Evolutionary conservation across 1,140 invertebrate genomes (phyloP), one percentile per base, ranked within the genome.

Genomic region (Himalopsyche phryganea): DNA sequence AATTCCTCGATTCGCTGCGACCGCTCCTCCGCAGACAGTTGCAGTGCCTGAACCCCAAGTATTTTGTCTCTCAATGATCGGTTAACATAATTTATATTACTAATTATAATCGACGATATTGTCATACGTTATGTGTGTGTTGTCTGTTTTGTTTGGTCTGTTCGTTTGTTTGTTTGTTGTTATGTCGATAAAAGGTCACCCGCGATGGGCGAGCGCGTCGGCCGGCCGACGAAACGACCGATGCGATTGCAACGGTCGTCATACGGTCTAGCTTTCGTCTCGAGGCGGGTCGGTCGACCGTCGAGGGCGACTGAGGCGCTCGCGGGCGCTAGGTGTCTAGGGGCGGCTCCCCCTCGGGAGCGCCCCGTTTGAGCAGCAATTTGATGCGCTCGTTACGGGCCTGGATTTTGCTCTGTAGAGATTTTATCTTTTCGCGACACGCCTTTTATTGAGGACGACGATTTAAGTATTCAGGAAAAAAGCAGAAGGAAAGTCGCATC

Each of bases 321-420:
- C n/a, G 36, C 18, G 36, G 32, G 17, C 47, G 66, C 69, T 83
- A 85, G 59, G 80, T 80, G 72, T 83, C 82, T 60, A 66, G 65
- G 48, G 86, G 77, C 58, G 84, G 81, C 63, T 89, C 86, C 61
- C 84, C 80, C 72, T 91, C 90, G 58, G 90, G 90, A 64, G 82
- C 85, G 72, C 90, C 91, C 69, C 89, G 86, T 76, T 92, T 88
- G 70, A 89, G 80, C 67, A 95, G 79, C 54, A 92, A 78, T 77
- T 93, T 94, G 66, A 92, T 89, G 68, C 91, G 86, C 77, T 94
- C 91, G 71, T 86, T 87, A 63, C 89, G 86, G 74, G 89, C 86
- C 67, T 86, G 83, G 67, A 94, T 90, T 82, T 92, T 93, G 81
- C 85, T 90, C 75, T 94, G 90, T 68, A 94, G 83, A 66, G 83